A percentile compares a stretch with the other conserved stretches of the same genome.
Conservation (phyloP, 2,888 invertebrate genomes). For the Ichneumoninae sp. region DNA sequence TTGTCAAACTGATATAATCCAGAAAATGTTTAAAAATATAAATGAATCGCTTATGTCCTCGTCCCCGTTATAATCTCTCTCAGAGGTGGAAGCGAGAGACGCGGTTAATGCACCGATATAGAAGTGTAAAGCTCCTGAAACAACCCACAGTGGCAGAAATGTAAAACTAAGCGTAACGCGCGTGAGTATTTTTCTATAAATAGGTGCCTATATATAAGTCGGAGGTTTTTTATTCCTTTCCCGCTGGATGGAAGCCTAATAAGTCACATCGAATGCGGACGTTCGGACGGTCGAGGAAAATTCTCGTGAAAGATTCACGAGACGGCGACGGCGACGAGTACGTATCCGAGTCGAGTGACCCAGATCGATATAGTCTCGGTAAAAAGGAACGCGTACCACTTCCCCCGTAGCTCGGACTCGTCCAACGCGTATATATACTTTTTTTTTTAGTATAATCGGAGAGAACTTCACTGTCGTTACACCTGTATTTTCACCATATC, state of each 20-base stretch:
- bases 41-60: background rate
- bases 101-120: background rate
- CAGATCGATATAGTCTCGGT: constrained; percentile 55
- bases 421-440: constrained; percentile 11
- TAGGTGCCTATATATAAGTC: constrained; percentile 1
- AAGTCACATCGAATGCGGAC: constrained; percentile 34
- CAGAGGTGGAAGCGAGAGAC: background rate
- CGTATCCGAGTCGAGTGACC: constrained; percentile 51
- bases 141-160: background rate
- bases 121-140: background rate
- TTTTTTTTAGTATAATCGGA: constrained; percentile 33
- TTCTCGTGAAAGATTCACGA: constrained; percentile 57
- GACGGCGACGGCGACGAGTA: constrained; percentile 37
- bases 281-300: constrained; percentile 21
- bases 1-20: too few species aligned
- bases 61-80: background rate
- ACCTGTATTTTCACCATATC: constrained; percentile 33
- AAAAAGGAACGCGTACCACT: constrained; percentile 25
- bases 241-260: constrained; percentile 31
- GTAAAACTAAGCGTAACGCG: background rate
- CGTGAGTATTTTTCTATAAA: constrained; percentile 1
- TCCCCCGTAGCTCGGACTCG: constrained; percentile 26
- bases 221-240: constrained; percentile 11
- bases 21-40: background rate
- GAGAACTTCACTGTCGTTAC: constrained; percentile 12